Evolutionary conservation across 2,888 invertebrate genomes (phyloP).

Genomic region (Pyrrhopygopsis socrates): DNA sequence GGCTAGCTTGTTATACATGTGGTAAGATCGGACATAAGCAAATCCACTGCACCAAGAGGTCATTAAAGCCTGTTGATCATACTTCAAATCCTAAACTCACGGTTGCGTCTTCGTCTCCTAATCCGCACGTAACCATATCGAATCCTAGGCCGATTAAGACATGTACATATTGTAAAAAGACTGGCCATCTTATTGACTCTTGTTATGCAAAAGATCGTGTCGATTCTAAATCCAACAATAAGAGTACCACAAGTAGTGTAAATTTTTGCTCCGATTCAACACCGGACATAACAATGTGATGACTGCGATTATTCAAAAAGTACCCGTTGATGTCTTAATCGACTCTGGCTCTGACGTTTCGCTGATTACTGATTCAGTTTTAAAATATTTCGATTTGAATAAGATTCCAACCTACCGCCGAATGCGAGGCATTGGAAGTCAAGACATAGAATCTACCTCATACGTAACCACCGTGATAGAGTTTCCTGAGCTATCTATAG

Average conservation of each 20-base stretch:
- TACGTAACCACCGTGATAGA: background rate
- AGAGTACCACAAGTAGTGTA: no score
- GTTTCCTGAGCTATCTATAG: conserved; percentile 15
- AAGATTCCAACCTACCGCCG: background rate
- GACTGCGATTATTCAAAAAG: conserved; percentile 55
- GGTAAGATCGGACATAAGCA: conserved; percentile 46
- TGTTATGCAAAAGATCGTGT: conserved; percentile 70
- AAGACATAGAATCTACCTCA: conserved; percentile 2
- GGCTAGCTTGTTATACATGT: conserved; percentile 71
- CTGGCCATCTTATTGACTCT: conserved; percentile 64
- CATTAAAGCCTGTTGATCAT: no score
- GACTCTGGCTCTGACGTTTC: conserved; percentile 30
- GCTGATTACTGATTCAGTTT: conserved; percentile 6
- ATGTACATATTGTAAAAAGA: conserved; percentile 58
- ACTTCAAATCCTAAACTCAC: no score
- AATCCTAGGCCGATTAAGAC: no score
- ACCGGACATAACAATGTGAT: no score
- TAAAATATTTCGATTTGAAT: background rate
- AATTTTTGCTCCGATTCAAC: conserved; percentile 54
- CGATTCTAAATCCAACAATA: conserved; percentile 46
- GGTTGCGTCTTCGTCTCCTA: background rate
- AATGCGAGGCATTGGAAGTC: background rate
- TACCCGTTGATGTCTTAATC: conserved; percentile 64
- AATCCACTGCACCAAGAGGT: conserved; percentile 24
- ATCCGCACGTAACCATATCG: no score